A percentile compares a stretch with the other conserved stretches of the same genome.
Evolutionary conservation across 2,113 vertebrate genomes (phyloP).

Genomic region (Saimiri boliviensis): DNA sequence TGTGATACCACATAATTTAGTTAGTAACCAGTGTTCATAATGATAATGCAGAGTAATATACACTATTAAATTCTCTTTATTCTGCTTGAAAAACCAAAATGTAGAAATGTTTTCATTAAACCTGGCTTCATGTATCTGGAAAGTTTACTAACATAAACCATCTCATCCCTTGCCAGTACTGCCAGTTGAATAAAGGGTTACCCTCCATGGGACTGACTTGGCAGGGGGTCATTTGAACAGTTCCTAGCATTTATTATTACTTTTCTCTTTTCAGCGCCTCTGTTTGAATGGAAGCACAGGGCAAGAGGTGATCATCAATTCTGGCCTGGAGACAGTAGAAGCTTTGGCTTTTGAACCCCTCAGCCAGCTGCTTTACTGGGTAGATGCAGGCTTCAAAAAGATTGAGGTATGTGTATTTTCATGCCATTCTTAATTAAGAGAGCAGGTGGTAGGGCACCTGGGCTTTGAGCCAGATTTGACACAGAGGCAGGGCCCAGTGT

Average conservation of each 20-base stretch:
- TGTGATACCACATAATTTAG: not conserved
- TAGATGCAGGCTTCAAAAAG: slow-evolving; percentile 95
- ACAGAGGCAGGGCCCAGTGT: not conserved
- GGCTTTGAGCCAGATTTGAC: not conserved
- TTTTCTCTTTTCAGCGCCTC: slow-evolving; percentile 86
- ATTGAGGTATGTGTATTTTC: slow-evolving; percentile 89
- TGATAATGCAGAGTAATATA: too few species aligned
- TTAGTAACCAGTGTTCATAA: not conserved
- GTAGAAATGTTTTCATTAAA: not conserved
- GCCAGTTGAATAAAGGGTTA: not conserved
- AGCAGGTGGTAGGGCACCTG: not conserved
- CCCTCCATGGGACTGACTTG: accelerated
- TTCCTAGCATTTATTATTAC: not conserved
- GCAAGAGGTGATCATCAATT: slow-evolving; percentile 94
- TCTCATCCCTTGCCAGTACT: not conserved
- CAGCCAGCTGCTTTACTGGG: slow-evolving; percentile 96
- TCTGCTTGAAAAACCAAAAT: not conserved
- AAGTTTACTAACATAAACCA: not conserved
- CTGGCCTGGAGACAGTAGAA: slow-evolving; percentile 94
- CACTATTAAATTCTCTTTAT: not conserved
- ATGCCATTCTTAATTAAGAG: accelerated
- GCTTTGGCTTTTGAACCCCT: slow-evolving; percentile 96
- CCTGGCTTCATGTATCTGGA: not conserved
- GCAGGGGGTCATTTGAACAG: not conserved
- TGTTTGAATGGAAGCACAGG: slow-evolving; percentile 96